These are phyloP conservation scores for Microtus ochrogaster DNA, from an alignment of 2,113 vertebrate genomes.

Conservation along the genomic window DNA sequence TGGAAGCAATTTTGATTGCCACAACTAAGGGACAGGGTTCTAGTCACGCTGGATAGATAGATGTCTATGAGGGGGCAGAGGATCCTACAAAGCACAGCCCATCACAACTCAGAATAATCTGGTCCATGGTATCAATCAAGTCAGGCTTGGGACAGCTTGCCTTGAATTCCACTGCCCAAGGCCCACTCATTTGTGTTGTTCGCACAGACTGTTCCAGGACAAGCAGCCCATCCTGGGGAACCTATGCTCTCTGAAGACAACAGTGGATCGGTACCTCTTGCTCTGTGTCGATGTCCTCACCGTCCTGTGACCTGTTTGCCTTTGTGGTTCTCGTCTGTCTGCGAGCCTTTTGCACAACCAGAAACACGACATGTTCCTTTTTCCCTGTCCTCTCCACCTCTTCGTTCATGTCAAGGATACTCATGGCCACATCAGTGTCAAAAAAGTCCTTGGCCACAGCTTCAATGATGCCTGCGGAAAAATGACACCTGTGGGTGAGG, in stretches of 20 bases:
- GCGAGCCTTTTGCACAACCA: constrained; percentile 84
- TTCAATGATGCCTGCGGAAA: constrained; percentile 86
- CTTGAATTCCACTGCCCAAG: neutral
- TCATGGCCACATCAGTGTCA: constrained; percentile 83
- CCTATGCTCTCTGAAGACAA: constrained; percentile 6
- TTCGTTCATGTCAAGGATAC: constrained; percentile 85
- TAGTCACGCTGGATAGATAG: neutral
- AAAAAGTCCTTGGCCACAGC: constrained; percentile 89
- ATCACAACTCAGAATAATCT: neutral
- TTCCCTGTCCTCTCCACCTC: constrained; percentile 87
- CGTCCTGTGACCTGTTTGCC: constrained; percentile 23
- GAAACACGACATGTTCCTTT: constrained; percentile 88
- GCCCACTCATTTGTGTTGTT: neutral
- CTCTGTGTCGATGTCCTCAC: constrained; percentile 49
- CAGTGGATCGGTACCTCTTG: constrained; percentile 68
- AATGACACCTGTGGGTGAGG: constrained; percentile 28
- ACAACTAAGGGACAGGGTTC: neutral
- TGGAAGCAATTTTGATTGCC: neutral
- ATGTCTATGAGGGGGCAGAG: neutral
- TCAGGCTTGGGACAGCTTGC: neutral
- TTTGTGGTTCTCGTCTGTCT: constrained; percentile 48
- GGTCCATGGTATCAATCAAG: neutral
- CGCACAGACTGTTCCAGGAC: neutral
- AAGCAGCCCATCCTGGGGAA: neutral
- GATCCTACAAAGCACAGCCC: neutral